phyloP scores from a whole-genome alignment of 2,888 invertebrate species.

The Aelia acuminata region DNA sequence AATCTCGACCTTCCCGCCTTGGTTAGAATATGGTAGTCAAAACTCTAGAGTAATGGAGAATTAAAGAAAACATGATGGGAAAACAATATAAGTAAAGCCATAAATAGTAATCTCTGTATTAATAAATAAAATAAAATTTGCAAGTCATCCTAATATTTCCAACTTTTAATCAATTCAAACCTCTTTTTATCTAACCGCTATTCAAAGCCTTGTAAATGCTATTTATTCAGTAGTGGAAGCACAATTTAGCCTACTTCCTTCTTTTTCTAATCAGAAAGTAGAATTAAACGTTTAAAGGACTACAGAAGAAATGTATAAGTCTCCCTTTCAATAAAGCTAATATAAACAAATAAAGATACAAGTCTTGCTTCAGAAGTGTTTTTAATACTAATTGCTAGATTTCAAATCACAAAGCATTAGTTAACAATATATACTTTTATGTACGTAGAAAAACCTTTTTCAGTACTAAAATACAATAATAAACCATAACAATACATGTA shows the following conservation, averaged over 20 bases:
- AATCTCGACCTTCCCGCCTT: too few species aligned
- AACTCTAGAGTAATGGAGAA: too few species aligned
- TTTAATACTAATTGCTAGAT: slow-evolving; percentile 33
- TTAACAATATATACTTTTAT: slow-evolving; percentile 47
- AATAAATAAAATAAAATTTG: slow-evolving; percentile 46
- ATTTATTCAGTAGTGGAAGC: slow-evolving; percentile 43
- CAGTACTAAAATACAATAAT: slow-evolving; percentile 45
- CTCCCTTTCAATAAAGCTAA: slow-evolving; percentile 25
- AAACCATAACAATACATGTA: slow-evolving; percentile 50
- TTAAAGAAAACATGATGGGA: background rate
- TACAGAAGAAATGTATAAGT: slow-evolving; percentile 9
- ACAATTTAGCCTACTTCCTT: slow-evolving; percentile 33
- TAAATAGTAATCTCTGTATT: slow-evolving; percentile 45
- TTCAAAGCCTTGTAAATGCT: slow-evolving; percentile 17
- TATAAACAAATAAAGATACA: slow-evolving; percentile 31
- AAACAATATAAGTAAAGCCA: background rate
- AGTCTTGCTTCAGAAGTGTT: slow-evolving; percentile 12
- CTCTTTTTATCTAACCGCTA: background rate
- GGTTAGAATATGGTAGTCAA: too few species aligned
- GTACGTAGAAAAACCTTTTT: slow-evolving; percentile 46
- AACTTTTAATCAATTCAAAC: background rate
- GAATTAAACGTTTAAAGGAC: background rate
- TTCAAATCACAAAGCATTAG: slow-evolving; percentile 44
- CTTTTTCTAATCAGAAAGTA: background rate
- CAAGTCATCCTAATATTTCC: background rate